Evolutionary conservation across 2,113 vertebrate genomes (phyloP).

Genomic region (Rhipidura dahli): DNA sequence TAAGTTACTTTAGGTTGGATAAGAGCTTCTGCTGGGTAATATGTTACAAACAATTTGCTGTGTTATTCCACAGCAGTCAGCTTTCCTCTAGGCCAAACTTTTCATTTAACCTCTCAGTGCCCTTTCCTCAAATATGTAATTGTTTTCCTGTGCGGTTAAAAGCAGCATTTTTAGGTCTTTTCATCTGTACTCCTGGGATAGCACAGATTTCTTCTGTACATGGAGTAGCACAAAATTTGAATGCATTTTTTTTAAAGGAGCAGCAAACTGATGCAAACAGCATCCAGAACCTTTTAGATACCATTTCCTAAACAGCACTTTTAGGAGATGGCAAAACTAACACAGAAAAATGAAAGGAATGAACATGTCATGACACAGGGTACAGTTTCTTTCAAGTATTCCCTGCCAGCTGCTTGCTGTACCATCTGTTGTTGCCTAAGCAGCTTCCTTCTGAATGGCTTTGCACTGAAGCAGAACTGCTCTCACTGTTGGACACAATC

Average conservation of each 20-base stretch:
- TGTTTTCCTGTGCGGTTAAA: slow-evolving; percentile 64
- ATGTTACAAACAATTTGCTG: slow-evolving; percentile 11
- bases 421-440: slow-evolving; percentile 76
- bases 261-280: neutral
- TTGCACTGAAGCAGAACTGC: slow-evolving; percentile 69
- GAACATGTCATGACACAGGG: slow-evolving; percentile 5
- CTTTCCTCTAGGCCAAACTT: slow-evolving; percentile 39
- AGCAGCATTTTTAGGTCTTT: slow-evolving; percentile 37
- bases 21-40: slow-evolving; percentile 20
- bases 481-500: slow-evolving; percentile 73
- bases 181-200: slow-evolving; percentile 42
- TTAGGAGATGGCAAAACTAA: neutral
- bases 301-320: neutral
- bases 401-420: slow-evolving; percentile 69
- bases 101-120: slow-evolving; percentile 47
- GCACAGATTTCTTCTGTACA: slow-evolving; percentile 1
- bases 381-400: slow-evolving; percentile 41
- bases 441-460: slow-evolving; percentile 70
- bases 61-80: slow-evolving; percentile 35
- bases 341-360: slow-evolving; percentile 17
- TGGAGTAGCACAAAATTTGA: neutral
- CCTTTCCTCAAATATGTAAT: slow-evolving; percentile 58
- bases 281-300: neutral
- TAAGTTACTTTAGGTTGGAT: neutral
- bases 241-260: neutral